Percentiles rank a stretch among this genome's conserved stretches.
Evolutionary conservation across 2,113 vertebrate genomes (phyloP).

Genomic region (Corythoichthys intestinalis): DNA sequence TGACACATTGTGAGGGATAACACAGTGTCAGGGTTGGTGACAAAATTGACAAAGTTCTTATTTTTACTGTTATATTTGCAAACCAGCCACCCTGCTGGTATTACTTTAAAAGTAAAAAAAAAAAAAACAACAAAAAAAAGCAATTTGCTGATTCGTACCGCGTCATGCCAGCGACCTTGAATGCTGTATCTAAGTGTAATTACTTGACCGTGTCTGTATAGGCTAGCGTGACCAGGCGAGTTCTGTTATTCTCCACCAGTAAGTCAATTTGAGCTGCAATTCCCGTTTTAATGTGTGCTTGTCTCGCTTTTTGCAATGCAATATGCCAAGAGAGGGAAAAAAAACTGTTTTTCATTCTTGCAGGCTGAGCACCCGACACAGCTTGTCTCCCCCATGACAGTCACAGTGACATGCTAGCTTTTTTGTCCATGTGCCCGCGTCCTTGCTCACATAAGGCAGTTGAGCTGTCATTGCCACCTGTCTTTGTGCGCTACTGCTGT

Average conservation of each 20-base stretch:
- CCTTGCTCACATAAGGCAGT: slow-evolving; percentile 11
- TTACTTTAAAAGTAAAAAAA: slow-evolving; percentile 12
- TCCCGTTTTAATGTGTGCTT: slow-evolving; percentile 21
- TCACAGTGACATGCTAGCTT: slow-evolving; percentile 34
- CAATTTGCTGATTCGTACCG: neutral
- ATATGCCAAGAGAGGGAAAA: slow-evolving; percentile 17
- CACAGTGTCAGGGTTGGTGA: slow-evolving; percentile 14
- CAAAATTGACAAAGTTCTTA: neutral
- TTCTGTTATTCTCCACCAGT: slow-evolving; percentile 18
- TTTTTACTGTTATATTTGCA: slow-evolving; percentile 17
- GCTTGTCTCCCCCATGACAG: slow-evolving; percentile 45
- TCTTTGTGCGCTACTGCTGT: slow-evolving; percentile 19
- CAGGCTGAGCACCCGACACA: slow-evolving; percentile 53
- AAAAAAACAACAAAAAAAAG: slow-evolving; percentile 48
- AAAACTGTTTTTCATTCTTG: slow-evolving; percentile 13
- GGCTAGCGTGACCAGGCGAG: slow-evolving; percentile 11
- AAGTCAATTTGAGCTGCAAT: slow-evolving; percentile 26
- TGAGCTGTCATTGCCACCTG: slow-evolving; percentile 35
- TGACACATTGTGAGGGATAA: slow-evolving; percentile 9
- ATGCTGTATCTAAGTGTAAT: slow-evolving; percentile 30
- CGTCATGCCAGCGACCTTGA: slow-evolving; percentile 13
- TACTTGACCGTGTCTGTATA: slow-evolving; percentile 17
- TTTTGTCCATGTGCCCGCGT: slow-evolving; percentile 32
- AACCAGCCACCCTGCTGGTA: slow-evolving; percentile 22
- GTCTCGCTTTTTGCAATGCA: slow-evolving; percentile 25